A percentile compares a stretch with the other conserved stretches of the same genome.
Conservation (phyloP, 1,140 invertebrate species). For the Probaryconus sp. region DNA sequence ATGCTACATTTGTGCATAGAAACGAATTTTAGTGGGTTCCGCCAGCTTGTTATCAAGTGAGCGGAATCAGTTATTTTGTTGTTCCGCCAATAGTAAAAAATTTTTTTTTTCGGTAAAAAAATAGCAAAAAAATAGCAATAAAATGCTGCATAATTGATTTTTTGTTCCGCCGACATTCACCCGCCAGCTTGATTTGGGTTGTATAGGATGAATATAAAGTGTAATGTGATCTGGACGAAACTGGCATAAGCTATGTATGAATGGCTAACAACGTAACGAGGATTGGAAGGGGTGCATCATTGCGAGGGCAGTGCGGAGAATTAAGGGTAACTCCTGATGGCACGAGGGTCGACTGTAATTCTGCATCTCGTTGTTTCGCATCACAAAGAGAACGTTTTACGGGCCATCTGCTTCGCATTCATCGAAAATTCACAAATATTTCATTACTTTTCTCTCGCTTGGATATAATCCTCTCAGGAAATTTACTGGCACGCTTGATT, state of each 20-base stretch:
- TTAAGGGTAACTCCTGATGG: slow-evolving; percentile 48
- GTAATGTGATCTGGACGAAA: slow-evolving; percentile 30
- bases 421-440: slow-evolving; percentile 38
- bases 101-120: no score
- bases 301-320: slow-evolving; percentile 25
- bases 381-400: slow-evolving; percentile 40
- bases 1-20: no score
- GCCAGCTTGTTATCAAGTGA: no score
- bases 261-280: slow-evolving; percentile 61
- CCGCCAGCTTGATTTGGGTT: no score
- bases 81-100: no score
- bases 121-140: no score
- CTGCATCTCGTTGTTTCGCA: slow-evolving; percentile 14
- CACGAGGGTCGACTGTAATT: slow-evolving; percentile 20
- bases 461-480: slow-evolving; percentile 37
- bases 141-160: no score
- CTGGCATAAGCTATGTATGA: slow-evolving; percentile 48
- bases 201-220: slow-evolving; percentile 10
- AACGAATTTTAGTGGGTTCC: no score
- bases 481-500: no score
- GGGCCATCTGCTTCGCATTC: slow-evolving; percentile 57
- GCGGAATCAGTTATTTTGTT: no score
- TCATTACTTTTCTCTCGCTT: slow-evolving; percentile 24
- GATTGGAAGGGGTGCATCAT: slow-evolving; percentile 9
- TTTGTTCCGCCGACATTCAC: no score